These are phyloP conservation scores for Palythoa caribaeorum DNA, from an alignment of 92 coral and sea anemone species.

Conservation along the genomic window DNA sequence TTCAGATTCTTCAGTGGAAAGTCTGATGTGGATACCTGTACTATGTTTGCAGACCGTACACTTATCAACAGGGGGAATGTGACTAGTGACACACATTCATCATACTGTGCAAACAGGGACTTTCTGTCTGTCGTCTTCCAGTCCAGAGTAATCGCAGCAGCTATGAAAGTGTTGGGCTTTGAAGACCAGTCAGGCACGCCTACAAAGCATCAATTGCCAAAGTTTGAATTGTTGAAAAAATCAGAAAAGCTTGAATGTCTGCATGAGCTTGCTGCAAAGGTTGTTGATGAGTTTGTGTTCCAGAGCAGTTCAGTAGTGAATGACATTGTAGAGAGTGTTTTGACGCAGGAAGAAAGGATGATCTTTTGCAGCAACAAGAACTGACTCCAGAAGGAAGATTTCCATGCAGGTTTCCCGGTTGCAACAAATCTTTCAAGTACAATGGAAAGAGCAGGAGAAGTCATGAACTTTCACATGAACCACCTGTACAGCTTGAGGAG, in stretches of 20 bases:
- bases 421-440: conserved; percentile 65
- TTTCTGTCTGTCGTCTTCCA: conserved; percentile 48
- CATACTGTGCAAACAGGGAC: conserved; percentile 72
- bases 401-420: conserved; percentile 75
- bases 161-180: conserved; percentile 65
- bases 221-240: conserved; percentile 28
- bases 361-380: conserved; percentile 49
- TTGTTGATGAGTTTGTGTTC: conserved; percentile 66
- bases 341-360: conserved; percentile 64
- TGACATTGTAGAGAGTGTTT: conserved; percentile 45
- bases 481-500: conserved; percentile 59
- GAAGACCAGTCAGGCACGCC: conserved; percentile 58
- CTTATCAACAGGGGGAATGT: conserved; percentile 71
- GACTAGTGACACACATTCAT: conserved; percentile 62
- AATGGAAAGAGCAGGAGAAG: conserved; percentile 68
- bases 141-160: conserved; percentile 69
- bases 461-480: conserved; percentile 70
- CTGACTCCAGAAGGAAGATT: conserved; percentile 69
- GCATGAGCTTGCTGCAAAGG: conserved; percentile 63
- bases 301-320: conserved; percentile 27
- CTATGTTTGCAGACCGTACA: conserved; percentile 68
- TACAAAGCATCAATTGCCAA: conserved; percentile 49
- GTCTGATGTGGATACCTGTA: conserved; percentile 62
- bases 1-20: conserved; percentile 62
- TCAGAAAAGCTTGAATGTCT: conserved; percentile 59